Conservation (phyloP, 2,888 invertebrate species). For the Pyrgus malvae region DNA sequence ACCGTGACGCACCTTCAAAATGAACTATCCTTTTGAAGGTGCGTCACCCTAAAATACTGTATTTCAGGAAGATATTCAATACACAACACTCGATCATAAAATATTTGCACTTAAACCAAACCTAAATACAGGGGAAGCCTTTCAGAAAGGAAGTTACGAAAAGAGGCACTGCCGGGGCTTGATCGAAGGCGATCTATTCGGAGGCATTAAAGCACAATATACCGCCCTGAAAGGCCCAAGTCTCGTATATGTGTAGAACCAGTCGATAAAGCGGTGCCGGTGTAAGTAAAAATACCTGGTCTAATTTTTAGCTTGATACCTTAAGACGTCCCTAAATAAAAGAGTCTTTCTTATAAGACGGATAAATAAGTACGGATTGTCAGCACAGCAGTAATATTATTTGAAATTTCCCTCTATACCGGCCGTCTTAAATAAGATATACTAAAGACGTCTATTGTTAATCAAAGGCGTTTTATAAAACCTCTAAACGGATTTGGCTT, state of each 20-base stretch:
- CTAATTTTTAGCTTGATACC: not conserved
- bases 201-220: slow-evolving; percentile 59
- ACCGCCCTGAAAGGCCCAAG: slow-evolving; percentile 34
- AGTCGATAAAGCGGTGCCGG: not conserved
- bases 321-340: not conserved
- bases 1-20: too few species aligned
- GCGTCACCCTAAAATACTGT: too few species aligned
- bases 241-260: not conserved
- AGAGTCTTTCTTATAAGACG: too few species aligned
- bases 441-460: not conserved
- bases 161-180: not conserved
- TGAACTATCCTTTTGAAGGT: too few species aligned
- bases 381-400: too few species aligned
- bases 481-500: not conserved
- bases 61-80: too few species aligned
- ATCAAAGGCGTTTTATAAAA: not conserved
- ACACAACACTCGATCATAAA: too few species aligned
- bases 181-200: slow-evolving; percentile 2
- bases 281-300: not conserved
- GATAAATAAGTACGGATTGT: too few species aligned
- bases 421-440: too few species aligned
- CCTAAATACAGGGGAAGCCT: not conserved
- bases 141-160: not conserved
- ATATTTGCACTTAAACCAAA: not conserved
- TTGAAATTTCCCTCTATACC: too few species aligned